Conservation (phyloP, 2,797 vertebrate species). For the Brachymystax lenok region DNA sequence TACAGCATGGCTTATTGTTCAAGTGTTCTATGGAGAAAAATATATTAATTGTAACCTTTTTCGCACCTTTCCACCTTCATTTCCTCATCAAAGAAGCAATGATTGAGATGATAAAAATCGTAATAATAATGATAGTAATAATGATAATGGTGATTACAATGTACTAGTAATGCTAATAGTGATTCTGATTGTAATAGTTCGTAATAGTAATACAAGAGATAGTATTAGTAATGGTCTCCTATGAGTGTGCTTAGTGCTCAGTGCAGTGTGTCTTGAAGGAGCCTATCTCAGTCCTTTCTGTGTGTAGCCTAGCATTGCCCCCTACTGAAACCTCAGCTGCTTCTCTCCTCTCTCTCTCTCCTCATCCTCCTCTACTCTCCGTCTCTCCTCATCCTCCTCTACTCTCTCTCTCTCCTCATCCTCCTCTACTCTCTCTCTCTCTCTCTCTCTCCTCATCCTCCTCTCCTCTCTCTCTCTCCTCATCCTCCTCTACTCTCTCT, state of each 20-base stretch:
- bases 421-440: no score
- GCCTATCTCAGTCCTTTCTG: conserved; percentile 23
- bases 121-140: no score
- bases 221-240: not conserved
- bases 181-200: not conserved
- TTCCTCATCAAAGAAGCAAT: not conserved
- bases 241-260: not conserved
- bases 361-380: no score
- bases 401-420: not conserved
- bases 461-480: no score
- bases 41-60: no score
- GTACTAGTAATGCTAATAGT: no score
- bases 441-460: no score
- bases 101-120: not conserved
- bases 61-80: not conserved
- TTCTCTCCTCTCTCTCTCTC: conserved; percentile 19
- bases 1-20: not conserved
- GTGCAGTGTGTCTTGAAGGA: not conserved
- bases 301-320: conserved; percentile 75
- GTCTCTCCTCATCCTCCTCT: conserved; percentile 5
- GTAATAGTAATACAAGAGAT: not conserved
- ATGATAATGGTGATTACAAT: not conserved
- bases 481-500: no score
- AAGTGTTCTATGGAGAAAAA: not conserved
- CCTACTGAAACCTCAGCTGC: conserved; percentile 74